phyloP scores from a whole-genome alignment of 2,888 invertebrate genomes.

The Caenorhabditis sp. region DNA sequence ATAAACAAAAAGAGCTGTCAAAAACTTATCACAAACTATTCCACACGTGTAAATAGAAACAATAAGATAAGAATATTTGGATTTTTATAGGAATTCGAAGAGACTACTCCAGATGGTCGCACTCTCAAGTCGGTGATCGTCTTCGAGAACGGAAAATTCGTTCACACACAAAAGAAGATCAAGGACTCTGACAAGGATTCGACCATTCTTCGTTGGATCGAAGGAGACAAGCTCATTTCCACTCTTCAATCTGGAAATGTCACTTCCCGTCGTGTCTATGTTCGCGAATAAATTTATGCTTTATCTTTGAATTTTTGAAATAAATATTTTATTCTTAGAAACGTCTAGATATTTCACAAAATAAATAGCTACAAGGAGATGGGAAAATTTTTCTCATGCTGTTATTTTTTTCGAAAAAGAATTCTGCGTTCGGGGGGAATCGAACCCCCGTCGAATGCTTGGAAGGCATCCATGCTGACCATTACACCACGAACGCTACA shows the following conservation, averaged over 20 bases:
- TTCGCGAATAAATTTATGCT: slow-evolving; percentile 41
- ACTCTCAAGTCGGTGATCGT: slow-evolving; percentile 46
- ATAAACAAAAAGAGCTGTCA: not conserved
- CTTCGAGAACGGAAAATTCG: slow-evolving; percentile 52
- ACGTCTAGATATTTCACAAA: not conserved
- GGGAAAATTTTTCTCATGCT: too few relatives aligned
- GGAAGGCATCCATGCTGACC: slow-evolving; percentile 50
- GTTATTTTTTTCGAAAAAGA: too few relatives aligned
- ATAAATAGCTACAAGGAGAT: too few relatives aligned
- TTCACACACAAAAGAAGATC: slow-evolving; percentile 52
- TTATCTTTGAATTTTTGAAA: too few relatives aligned
- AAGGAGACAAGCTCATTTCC: slow-evolving; percentile 49
- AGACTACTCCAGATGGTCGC: slow-evolving; percentile 60
- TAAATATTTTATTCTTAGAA: too few relatives aligned
- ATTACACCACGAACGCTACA: slow-evolving; percentile 37
- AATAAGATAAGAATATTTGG: too few relatives aligned
- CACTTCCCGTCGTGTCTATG: slow-evolving; percentile 47
- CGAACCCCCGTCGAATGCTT: slow-evolving; percentile 56
- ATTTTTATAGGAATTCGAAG: slow-evolving; percentile 52
- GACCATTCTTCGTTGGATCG: slow-evolving; percentile 50
- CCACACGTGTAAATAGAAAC: not conserved
- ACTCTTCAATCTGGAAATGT: slow-evolving; percentile 49
- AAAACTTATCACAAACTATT: not conserved
- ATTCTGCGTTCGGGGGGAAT: slow-evolving; percentile 49
- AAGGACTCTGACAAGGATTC: slow-evolving; percentile 51